phyloP scores from a whole-genome alignment of 2,113 vertebrate genomes.

The Bos taurus region ARS-UCD2.0 NC_037354.1:39475501-39476000 shows the following conservation, averaged over 20 bases:
- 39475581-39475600: background rate
- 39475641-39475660: background rate
- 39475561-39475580: background rate
- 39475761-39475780: background rate
- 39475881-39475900: background rate
- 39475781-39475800: background rate
- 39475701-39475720: background rate
- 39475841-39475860: background rate
- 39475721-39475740: background rate
- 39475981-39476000: no score
- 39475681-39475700: background rate
- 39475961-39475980: background rate
- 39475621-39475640: background rate
- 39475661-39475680: background rate
- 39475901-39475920: background rate
- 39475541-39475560: constrained; percentile 23
- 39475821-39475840: no score
- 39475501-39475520: constrained; percentile 22
- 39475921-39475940: background rate
- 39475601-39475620: background rate
- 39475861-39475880: background rate
- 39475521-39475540: constrained; percentile 27
- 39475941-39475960: background rate
- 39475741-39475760: background rate
- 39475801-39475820: background rate